Conservation (phyloP, 2,888 invertebrate species). For the Drosophila limbata region DNA sequence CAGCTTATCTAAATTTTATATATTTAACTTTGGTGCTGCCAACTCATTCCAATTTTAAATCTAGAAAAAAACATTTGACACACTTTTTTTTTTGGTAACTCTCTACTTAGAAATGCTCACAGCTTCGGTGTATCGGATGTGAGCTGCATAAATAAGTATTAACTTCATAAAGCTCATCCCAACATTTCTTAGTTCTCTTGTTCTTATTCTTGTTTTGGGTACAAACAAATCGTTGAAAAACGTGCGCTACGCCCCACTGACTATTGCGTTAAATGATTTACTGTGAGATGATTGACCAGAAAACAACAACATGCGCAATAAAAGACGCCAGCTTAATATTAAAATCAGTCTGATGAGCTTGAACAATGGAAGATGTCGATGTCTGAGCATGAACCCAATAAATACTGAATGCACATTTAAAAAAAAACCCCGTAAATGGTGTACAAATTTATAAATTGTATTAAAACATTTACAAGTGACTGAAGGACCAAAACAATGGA, state of each 20-base stretch:
- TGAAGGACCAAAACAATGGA: not conserved
- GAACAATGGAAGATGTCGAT: slow-evolving; percentile 3
- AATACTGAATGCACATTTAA: slow-evolving; percentile 1
- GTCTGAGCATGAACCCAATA: slow-evolving; percentile 10
- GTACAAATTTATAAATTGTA: not conserved
- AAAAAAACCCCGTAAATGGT: not conserved
- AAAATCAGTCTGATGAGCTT: slow-evolving; percentile 18
- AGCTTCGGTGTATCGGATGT: slow-evolving; percentile 49
- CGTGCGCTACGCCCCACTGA: slow-evolving; percentile 42
- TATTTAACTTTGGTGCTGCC: not conserved
- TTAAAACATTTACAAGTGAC: not conserved
- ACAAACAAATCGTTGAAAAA: slow-evolving; percentile 53
- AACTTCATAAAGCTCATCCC: slow-evolving; percentile 12
- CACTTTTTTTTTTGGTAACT: slow-evolving; percentile 46
- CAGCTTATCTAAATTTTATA: not conserved
- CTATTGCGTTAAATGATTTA: slow-evolving; percentile 65
- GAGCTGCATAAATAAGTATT: slow-evolving; percentile 52
- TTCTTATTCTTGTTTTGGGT: slow-evolving; percentile 41
- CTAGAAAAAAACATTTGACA: slow-evolving; percentile 48
- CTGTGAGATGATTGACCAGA: slow-evolving; percentile 65
- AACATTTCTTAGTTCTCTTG: slow-evolving; percentile 14
- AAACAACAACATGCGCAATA: slow-evolving; percentile 23
- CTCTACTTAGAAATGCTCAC: slow-evolving; percentile 57
- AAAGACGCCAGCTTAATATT: slow-evolving; percentile 21
- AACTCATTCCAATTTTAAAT: slow-evolving; percentile 5